Evolutionary conservation across 2,888 invertebrate species (phyloP), one percentile per base, ranked within the genome.

Genomic region (Acronicta leporina): DNA sequence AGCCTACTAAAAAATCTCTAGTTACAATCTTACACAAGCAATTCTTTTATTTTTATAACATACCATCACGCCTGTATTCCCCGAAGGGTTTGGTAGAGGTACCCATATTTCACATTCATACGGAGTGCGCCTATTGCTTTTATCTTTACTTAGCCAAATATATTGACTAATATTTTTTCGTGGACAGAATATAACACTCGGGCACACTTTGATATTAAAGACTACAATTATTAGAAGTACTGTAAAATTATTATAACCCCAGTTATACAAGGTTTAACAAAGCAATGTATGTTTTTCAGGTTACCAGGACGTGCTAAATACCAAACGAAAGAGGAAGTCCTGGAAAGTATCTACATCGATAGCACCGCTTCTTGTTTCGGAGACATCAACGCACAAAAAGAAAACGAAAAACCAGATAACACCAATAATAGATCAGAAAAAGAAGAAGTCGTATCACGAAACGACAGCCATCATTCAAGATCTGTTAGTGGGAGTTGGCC

Each of bases 351-450:
- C 68, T 95, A 95, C 74, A 95, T 94, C 63, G 94, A 95, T 67
- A 94, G 94, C 69, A 94, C 94, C 46, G 94, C 90, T 51, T 94
- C 94, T 68, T 94, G 94, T 80, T 94, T 94, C 79, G 94, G 93
- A 44, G 94, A 94, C 62, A 94, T 94, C 73, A 94, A 92, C 78
- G 90, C 89, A 56, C 91, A 92, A 62, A 89, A 85, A 72, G 90
- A 88, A 76, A 89, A 84, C 80, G 87, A 88, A 60, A 87, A 79
- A 58, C 79, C 70, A 71, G 81, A 88, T 69, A 85, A 79, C 46
- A 75, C 72, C 45, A 90, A 89, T 57, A 86, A 83, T 25, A 89
- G 86, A 74, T 85, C 87, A 52, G 88, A 89, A 68, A 91, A 90
- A 79, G 92, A 91, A 79, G 91, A 91, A 79, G 79, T 82, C 20